Conservation (phyloP, 2,888 invertebrate species). For the Aphelenchoides bicaudatus region DNA sequence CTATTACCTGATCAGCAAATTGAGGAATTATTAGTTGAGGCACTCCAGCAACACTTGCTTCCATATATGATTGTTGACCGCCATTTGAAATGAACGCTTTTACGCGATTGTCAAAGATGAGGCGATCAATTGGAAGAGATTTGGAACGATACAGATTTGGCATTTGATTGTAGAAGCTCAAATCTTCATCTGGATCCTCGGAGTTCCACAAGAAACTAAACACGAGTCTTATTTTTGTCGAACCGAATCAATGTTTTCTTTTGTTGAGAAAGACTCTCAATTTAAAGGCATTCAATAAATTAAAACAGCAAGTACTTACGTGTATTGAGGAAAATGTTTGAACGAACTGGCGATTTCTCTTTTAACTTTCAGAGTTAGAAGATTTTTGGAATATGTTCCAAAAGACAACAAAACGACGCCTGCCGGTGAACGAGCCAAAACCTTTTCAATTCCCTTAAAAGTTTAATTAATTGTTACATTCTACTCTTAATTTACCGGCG, state of each 20-base stretch:
- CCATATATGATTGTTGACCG: background rate
- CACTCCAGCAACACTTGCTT: background rate
- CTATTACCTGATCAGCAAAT: conserved; percentile 1
- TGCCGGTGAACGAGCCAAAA: background rate
- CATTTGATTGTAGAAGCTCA: background rate
- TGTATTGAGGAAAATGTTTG: background rate
- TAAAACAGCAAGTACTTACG: no score
- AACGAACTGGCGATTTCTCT: background rate
- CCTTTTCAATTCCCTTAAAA: background rate
- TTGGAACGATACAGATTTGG: conserved; percentile 6
- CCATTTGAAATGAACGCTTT: conserved; percentile 2
- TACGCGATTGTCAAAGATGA: background rate
- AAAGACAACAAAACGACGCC: conserved; percentile 2
- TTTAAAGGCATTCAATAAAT: no score
- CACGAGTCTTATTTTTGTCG: no score
- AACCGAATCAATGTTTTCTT: no score
- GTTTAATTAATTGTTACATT: background rate
- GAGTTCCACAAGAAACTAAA: conserved; percentile 10
- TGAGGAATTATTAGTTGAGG: background rate
- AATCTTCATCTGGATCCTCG: conserved; percentile 1
- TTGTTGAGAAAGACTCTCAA: no score
- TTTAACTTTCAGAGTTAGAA: background rate
- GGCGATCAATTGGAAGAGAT: background rate
- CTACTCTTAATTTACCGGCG: background rate
- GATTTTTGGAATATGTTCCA: background rate